Evolutionary conservation across 2,888 invertebrate genomes (phyloP).

Genomic region (Latrodectus elegans): DNA sequence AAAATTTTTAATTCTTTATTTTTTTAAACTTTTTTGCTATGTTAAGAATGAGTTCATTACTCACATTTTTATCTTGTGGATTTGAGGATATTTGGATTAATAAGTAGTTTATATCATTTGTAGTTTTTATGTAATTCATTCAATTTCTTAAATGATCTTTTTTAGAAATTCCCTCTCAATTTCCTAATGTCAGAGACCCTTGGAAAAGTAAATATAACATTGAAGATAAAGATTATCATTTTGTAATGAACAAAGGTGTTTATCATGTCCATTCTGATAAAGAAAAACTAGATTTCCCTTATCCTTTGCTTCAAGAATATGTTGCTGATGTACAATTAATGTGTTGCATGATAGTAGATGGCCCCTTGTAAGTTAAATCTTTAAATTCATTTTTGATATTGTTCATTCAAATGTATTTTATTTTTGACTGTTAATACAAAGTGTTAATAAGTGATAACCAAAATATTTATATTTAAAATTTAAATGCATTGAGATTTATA

Average conservation of each 20-base stretch:
- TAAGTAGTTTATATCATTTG: too few species aligned
- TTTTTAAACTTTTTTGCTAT: too few species aligned
- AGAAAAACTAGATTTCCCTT: conserved; percentile 80
- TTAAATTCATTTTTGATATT: background rate
- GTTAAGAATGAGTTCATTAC: too few species aligned
- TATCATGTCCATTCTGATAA: conserved; percentile 80
- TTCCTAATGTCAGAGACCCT: conserved; percentile 78
- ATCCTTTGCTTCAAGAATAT: conserved; percentile 86
- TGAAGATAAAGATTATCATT: conserved; percentile 82
- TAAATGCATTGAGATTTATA: too few species aligned
- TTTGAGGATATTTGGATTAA: too few species aligned
- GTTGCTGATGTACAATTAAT: conserved; percentile 92
- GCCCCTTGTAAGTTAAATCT: conserved; percentile 86
- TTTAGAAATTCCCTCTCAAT: background rate
- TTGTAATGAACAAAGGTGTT: conserved; percentile 85
- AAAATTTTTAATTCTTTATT: too few species aligned
- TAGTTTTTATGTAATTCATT: too few species aligned
- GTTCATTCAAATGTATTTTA: background rate
- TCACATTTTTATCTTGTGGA: too few species aligned
- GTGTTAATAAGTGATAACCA: too few species aligned
- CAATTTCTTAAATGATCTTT: too few species aligned
- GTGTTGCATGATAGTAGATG: conserved; percentile 97
- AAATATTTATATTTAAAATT: too few species aligned
- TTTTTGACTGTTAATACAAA: background rate
- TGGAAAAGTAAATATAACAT: conserved; percentile 86